Evolutionary conservation across 2,113 vertebrate species (phyloP), one percentile per base, ranked within the genome.

Genomic region (Burhinus bistriatus): DNA sequence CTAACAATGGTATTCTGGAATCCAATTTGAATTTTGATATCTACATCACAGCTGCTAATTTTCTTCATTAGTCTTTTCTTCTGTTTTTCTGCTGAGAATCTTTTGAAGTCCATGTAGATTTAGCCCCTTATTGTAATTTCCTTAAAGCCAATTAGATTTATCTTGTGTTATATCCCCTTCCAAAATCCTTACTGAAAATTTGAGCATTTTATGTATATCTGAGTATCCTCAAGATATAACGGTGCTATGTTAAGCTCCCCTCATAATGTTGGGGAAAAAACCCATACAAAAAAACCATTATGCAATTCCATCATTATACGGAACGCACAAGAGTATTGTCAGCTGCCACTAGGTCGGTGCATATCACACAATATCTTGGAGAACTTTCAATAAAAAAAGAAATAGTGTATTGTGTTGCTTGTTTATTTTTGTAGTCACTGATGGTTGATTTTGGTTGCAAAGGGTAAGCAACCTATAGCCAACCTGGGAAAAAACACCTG

Each of bases 1-100:
- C 36, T 84, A 91, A 87, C 52, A 92, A 51, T 75, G 38, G 16
- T 76, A 87, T 86, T 89, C 65, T 61, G 34, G 49, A 90, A 95
- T 72, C 61, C 52, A 93, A 45, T 87, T 93, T 87, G 27, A 84
- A 82, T 82, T 93, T 78, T 81, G 4, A 64, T 82, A n/a, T 73
- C 51, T 89, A 27, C 80, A 91, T 85, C 27, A 83, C 38, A 78
- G 40, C 71, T 78, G 15, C 12, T 95, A 76, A 91, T 83, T 89
- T 85, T 77, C 73, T 89, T 92, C 81, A 79, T 93, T 91, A 92
- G 72, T 76, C 20, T 95, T 89, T 89, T 92, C 61, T 66, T 83
- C 25, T 16, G 12, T 64, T 87, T 89, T 91, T 87, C 57, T 93
- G 17, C 42, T 51, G 52, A 94, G 55, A 79, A 75, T 25, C 47